Evolutionary conservation across 2,888 invertebrate species (phyloP).

Genomic region (Diogma glabrata): DNA sequence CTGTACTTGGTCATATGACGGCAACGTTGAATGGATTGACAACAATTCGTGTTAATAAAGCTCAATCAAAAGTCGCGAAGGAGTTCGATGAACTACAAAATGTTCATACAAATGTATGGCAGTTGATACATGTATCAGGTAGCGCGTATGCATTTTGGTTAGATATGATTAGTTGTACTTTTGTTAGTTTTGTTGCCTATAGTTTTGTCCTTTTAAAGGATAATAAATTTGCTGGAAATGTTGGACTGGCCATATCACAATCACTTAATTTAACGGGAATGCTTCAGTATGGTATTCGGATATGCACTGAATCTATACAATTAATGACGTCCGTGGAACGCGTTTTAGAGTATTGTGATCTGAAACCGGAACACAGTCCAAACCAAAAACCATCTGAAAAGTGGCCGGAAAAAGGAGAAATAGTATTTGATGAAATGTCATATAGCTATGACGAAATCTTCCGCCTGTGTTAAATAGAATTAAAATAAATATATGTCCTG

Average conservation of each 20-base stretch:
- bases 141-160: conserved; percentile 61
- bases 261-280: conserved; percentile 56
- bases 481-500: conserved; percentile 53
- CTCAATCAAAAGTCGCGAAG: conserved; percentile 53
- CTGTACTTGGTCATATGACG: conserved; percentile 85
- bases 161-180: conserved; percentile 56
- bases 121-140: conserved; percentile 30
- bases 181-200: conserved; percentile 51
- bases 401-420: conserved; percentile 59
- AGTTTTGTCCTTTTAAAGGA: conserved; percentile 48
- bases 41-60: conserved; percentile 70
- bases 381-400: conserved; percentile 41
- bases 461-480: conserved; percentile 61
- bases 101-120: conserved; percentile 36
- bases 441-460: conserved; percentile 46
- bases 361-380: conserved; percentile 44
- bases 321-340: conserved; percentile 65
- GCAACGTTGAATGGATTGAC: conserved; percentile 75
- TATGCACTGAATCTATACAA: conserved; percentile 55
- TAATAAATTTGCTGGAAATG: conserved; percentile 52
- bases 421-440: conserved; percentile 42
- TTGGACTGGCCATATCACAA: conserved; percentile 56
- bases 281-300: conserved; percentile 59
- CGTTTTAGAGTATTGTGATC: conserved; percentile 56
- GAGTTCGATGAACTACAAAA: conserved; percentile 66